Percentiles rank a stretch among this genome's conserved stretches.
These are phyloP conservation scores for Eutolmus rufibarbis DNA, from an alignment of 2,888 invertebrate genomes.

Conservation along the genomic window DNA sequence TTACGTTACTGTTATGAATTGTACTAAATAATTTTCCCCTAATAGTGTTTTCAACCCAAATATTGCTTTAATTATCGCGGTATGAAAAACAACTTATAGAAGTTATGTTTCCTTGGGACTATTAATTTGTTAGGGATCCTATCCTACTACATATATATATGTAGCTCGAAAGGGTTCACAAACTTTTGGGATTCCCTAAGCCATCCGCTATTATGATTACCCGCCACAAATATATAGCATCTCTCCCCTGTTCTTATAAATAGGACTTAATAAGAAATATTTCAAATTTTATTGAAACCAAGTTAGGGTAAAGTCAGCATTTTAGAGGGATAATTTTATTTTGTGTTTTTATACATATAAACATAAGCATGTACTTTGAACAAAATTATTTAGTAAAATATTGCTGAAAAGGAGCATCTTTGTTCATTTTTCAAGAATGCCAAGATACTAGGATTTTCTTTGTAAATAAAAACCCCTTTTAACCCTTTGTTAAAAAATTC, in stretches of 20 bases:
- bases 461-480: not conserved
- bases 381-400: not conserved
- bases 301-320: not conserved
- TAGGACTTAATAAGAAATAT: not conserved
- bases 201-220: not conserved
- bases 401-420: not conserved
- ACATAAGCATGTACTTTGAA: not conserved
- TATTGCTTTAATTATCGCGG: no score
- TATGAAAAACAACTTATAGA: not conserved
- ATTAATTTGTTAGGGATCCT: not conserved
- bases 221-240: not conserved
- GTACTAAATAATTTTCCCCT: no score
- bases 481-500: no score
- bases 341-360: no score
- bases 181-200: not conserved
- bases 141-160: not conserved
- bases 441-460: not conserved
- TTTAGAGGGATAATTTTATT: not conserved
- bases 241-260: not conserved
- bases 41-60: no score
- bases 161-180: not conserved
- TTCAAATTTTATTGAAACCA: not conserved
- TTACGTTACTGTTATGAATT: no score
- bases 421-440: no score
- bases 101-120: not conserved